A percentile compares a stretch with the other conserved stretches of the same genome.
Conservation (phyloP, 2,797 vertebrate genomes). For the Myoxocephalus aenaeus region DNA sequence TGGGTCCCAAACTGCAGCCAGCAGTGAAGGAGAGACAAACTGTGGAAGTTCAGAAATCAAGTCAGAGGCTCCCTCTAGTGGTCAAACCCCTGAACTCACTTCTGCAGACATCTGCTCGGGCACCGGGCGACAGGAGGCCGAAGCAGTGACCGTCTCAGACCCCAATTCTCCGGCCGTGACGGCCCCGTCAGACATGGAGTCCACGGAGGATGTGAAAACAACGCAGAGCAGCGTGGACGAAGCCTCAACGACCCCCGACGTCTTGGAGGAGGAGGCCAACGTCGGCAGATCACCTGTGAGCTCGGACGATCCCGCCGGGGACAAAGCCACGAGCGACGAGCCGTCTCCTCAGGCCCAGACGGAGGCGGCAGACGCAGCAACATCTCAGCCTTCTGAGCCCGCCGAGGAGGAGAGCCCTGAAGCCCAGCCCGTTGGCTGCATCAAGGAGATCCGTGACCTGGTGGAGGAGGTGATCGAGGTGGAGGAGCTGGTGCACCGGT, state of each 20-base stretch:
- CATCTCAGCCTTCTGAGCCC: not conserved
- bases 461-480: constrained; percentile 80
- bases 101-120: not conserved
- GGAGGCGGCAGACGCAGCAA: not conserved
- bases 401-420: not conserved
- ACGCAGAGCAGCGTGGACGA: constrained; percentile 30
- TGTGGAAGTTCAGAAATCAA: constrained; percentile 10
- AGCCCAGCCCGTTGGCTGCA: constrained; percentile 58
- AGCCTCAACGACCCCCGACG: constrained; percentile 44
- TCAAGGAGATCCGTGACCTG: constrained; percentile 80
- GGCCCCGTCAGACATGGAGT: constrained; percentile 34
- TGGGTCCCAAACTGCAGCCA: not conserved
- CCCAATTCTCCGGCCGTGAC: constrained; percentile 36
- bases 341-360: not conserved
- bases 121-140: not conserved
- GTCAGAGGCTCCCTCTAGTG: constrained; percentile 53
- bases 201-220: constrained; percentile 18
- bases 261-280: constrained; percentile 12
- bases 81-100: constrained; percentile 3
- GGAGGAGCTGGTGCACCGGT: constrained; percentile 63
- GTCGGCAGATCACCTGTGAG: not conserved
- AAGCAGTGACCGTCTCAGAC: constrained; percentile 10
- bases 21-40: not conserved
- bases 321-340: not conserved
- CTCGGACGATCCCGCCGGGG: constrained; percentile 9